phyloP scores from a whole-genome alignment of 2,113 vertebrate genomes.

The Morone chrysops region DNA sequence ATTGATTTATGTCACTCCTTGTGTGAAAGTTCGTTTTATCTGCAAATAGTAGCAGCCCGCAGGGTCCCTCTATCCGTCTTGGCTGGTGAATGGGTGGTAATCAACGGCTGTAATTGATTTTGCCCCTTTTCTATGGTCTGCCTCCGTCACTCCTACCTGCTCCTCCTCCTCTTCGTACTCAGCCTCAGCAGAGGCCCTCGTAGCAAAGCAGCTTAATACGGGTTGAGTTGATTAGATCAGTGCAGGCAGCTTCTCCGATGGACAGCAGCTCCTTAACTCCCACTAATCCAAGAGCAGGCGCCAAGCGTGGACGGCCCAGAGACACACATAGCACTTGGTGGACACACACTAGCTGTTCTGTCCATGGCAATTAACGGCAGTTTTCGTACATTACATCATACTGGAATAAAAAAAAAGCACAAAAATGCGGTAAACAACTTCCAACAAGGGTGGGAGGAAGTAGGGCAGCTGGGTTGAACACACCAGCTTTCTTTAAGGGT shows the following conservation, averaged over 20 bases:
- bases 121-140: conserved; percentile 45
- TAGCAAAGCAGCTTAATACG: conserved; percentile 78
- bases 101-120: conserved; percentile 73
- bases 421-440: conserved; percentile 49
- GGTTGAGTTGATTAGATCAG: conserved; percentile 84
- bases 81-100: conserved; percentile 55
- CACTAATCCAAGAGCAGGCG: conserved; percentile 68
- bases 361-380: conserved; percentile 29
- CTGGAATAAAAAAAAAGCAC: neutral
- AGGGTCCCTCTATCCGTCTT: conserved; percentile 25
- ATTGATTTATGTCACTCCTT: conserved; percentile 5
- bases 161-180: conserved; percentile 20
- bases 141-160: conserved; percentile 29
- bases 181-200: conserved; percentile 51
- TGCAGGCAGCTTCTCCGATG: conserved; percentile 63
- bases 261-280: conserved; percentile 76
- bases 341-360: conserved; percentile 41
- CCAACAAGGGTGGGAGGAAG: conserved; percentile 32
- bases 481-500: neutral
- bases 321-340: conserved; percentile 15
- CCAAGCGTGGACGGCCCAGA: conserved; percentile 33
- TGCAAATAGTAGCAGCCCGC: neutral
- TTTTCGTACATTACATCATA: conserved; percentile 55
- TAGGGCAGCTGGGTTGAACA: neutral
- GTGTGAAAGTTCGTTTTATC: conserved; percentile 16